Conservation (phyloP, 2,113 vertebrate genomes). For the Protobothrops flavoviridis region DNA sequence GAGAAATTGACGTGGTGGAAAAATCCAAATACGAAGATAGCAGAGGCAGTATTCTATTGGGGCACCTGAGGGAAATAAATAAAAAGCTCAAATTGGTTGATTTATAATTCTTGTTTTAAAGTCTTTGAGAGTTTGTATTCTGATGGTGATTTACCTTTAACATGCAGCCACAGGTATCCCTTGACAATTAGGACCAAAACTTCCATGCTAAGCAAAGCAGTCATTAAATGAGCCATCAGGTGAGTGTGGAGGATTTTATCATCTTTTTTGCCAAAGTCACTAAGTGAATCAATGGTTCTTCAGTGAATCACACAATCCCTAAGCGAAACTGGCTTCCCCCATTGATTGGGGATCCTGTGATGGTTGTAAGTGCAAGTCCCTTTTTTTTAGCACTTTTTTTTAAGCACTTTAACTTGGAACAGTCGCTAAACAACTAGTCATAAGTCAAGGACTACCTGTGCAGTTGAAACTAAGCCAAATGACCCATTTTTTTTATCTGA, state of each 20-base stretch:
- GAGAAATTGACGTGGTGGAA: neutral
- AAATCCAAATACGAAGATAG: neutral
- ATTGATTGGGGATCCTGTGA: neutral
- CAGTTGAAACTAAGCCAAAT: neutral
- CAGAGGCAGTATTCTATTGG: neutral
- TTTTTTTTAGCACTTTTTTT: no score
- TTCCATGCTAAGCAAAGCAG: neutral
- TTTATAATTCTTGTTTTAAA: neutral
- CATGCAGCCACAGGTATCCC: neutral
- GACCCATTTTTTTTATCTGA: neutral
- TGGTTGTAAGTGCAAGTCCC: neutral
- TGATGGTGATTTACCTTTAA: neutral
- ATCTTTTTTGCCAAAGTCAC: neutral
- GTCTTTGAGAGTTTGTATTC: neutral
- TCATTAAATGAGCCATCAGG: neutral
- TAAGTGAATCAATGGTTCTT: neutral
- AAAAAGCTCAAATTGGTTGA: neutral
- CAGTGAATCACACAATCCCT: neutral
- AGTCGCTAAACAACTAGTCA: no score
- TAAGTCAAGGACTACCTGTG: neutral
- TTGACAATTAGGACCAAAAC: neutral
- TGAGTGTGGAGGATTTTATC: neutral
- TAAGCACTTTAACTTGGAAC: no score
- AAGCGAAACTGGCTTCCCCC: neutral
- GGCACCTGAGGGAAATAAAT: neutral